Evolutionary conservation across 64 coral and sea anemone genomes (phyloP).

Genomic region (Hydrozoanthus tunicans): DNA sequence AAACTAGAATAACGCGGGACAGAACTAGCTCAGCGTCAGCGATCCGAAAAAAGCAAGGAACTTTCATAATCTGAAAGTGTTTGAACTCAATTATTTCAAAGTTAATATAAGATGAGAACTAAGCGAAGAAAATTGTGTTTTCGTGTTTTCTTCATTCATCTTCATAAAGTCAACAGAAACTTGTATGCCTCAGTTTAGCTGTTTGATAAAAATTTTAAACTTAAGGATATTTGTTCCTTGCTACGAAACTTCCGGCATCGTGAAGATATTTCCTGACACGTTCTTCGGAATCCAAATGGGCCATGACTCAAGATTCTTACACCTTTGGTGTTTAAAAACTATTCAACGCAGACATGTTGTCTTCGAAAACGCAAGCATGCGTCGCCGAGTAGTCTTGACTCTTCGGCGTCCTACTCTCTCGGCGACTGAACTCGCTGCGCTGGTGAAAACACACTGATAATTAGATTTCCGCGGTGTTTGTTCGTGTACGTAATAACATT

Average conservation of each 20-base stretch:
- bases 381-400: slow-evolving; percentile 45
- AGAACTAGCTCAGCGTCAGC: too few species aligned
- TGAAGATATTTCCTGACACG: slow-evolving; percentile 21
- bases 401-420: slow-evolving; percentile 18
- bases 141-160: too few species aligned
- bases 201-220: too few species aligned
- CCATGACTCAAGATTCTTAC: slow-evolving; percentile 17
- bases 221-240: too few species aligned
- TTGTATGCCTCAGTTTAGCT: too few species aligned
- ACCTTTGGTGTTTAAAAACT: slow-evolving; percentile 41
- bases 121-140: too few species aligned
- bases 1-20: too few species aligned
- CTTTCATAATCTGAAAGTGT: too few species aligned
- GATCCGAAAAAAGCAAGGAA: too few species aligned
- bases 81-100: too few species aligned
- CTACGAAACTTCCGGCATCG: neutral
- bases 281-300: slow-evolving; percentile 35
- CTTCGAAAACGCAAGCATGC: slow-evolving; percentile 8
- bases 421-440: neutral
- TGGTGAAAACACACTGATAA: slow-evolving; percentile 51
- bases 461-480: slow-evolving; percentile 63
- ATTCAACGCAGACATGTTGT: slow-evolving; percentile 32
- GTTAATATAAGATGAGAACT: too few species aligned
- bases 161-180: too few species aligned
- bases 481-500: slow-evolving; percentile 26